These are phyloP conservation scores for Helarctos malayanus DNA, from an alignment of 2,797 vertebrate species.

Conservation along the genomic window DNA sequence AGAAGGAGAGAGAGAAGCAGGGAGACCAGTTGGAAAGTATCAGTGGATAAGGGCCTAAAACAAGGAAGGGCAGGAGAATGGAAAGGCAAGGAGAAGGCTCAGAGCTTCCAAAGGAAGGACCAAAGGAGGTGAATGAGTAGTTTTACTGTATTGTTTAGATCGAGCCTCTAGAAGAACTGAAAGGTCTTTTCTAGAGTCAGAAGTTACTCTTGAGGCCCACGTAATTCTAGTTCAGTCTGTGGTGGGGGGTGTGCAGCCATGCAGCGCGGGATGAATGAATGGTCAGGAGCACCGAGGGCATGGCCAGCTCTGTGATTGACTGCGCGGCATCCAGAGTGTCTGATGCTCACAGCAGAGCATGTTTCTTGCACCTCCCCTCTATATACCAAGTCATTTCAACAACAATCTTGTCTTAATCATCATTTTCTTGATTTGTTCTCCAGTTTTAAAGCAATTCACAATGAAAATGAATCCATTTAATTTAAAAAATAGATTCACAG, in stretches of 20 bases:
- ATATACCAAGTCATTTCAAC: not conserved
- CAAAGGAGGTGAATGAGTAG: not conserved
- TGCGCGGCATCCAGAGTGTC: accelerated
- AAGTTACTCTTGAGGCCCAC: not conserved
- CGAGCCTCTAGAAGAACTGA: not conserved
- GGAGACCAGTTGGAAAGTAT: not conserved
- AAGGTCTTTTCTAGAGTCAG: not conserved
- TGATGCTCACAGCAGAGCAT: not conserved
- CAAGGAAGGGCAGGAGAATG: not conserved
- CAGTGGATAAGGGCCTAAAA: not conserved
- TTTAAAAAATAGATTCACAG: conserved; percentile 24
- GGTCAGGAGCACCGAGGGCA: not conserved
- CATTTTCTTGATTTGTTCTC: conserved; percentile 15
- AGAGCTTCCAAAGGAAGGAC: not conserved
- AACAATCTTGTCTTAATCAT: not conserved
- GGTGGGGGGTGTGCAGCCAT: not conserved
- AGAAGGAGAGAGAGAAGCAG: not conserved
- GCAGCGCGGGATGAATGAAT: not conserved
- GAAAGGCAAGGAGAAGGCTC: not conserved
- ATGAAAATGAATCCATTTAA: conserved; percentile 13
- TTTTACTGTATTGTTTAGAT: not conserved
- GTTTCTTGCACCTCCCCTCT: not conserved
- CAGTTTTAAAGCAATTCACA: conserved; percentile 28
- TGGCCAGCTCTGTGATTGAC: accelerated
- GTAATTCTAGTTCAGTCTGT: not conserved